Evolutionary conservation across 92 coral and sea anemone species (phyloP).

Genomic region (Parazoanthus swiftii): DNA sequence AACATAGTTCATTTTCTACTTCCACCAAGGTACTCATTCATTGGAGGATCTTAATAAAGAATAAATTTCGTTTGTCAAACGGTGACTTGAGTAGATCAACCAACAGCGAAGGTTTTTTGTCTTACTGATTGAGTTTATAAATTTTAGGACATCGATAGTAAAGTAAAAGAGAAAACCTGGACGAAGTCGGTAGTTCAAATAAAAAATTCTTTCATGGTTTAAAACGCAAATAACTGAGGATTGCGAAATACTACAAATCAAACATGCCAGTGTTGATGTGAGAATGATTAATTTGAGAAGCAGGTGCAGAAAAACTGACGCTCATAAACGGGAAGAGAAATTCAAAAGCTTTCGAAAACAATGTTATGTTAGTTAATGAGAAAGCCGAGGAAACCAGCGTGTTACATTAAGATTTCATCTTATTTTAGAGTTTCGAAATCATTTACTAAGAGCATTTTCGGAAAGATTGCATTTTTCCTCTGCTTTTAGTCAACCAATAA

Average conservation of each 20-base stretch:
- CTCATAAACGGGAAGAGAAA: conserved; percentile 8
- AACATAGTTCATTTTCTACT: conserved; percentile 11
- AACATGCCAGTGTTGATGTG: background rate
- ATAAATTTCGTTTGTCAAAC: background rate
- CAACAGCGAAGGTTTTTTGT: background rate
- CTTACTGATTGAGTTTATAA: background rate
- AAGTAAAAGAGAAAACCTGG: background rate
- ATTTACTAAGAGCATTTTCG: too few species aligned
- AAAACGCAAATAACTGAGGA: background rate
- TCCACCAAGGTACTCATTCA: background rate
- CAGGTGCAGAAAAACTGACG: conserved; percentile 29
- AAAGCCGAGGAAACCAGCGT: background rate
- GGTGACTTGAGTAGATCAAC: background rate
- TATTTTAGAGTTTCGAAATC: background rate
- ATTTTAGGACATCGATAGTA: background rate
- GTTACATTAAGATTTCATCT: background rate
- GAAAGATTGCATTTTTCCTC: too few species aligned
- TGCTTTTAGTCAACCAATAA: background rate
- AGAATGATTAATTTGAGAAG: background rate
- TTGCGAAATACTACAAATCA: background rate
- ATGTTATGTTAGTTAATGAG: background rate
- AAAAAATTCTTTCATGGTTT: background rate
- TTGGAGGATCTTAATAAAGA: background rate
- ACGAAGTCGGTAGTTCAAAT: background rate
- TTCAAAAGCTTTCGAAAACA: conserved; percentile 29